Base-by-base conservation (phyloP, 2,113 vertebrate species). In the Glaucomys volans region DNA sequence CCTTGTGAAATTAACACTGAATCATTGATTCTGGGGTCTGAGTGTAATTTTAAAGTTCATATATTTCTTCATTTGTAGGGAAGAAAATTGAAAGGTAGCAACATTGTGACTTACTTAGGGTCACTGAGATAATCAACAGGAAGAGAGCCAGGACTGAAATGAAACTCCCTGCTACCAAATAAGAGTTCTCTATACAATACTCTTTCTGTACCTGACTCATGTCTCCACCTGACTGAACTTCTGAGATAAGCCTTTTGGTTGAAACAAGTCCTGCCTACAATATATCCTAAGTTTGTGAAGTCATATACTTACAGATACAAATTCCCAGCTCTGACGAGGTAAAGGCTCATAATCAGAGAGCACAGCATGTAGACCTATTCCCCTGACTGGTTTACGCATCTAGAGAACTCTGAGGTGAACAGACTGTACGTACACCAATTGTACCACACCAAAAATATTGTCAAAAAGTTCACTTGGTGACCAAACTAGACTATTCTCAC, bases 1-100 rank as follows among this genome's bases (percentile, higher is more conserved):
- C 40, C 42, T 74, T 88, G 18, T 62, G 85, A 92, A 93, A 90
- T 94, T 71, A 87, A 40, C 82, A 1, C 32, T 54, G 30, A 80
- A 75, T 95, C 30, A 79, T 8, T 79, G 44, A 91, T 74, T 37
- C 92, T 57, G 26, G 80, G 17, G 13, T 69, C 28, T 92, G 35
- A 75, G 14, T 5, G 80, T 71, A 95, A 67, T 32, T 85, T 90
- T 79, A 67, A 87, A 67, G 69, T 44, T 59, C 17, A 62, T 35
- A 17, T 17, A 75, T n/a, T 30, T n/a, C 16, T 7, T 74, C 11
- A 83, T 59, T 84, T 77, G 32, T 8, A 95, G 4, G 42, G 3
- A 40, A 83, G 5, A 86, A 90, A 5, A 74, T 1, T 81, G 14
- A 90, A 44, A 6, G n/a, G 77, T n/a, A 72, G 18, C 92, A 74